These are phyloP conservation scores for Lucinisca nassula DNA, from an alignment of 2,888 invertebrate genomes.

Conservation along the genomic window DNA sequence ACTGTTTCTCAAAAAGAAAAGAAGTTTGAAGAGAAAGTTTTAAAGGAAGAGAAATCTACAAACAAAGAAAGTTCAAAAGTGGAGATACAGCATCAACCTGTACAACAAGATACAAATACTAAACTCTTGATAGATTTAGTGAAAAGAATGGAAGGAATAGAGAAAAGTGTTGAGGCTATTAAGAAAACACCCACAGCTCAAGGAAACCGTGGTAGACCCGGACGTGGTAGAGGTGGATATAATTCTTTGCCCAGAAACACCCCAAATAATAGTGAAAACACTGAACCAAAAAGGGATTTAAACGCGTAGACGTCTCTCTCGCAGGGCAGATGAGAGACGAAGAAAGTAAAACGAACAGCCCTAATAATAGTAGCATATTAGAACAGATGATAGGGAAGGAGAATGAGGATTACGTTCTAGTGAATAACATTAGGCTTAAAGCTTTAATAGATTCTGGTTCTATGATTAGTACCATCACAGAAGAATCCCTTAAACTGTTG, in stretches of 20 bases:
- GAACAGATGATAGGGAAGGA: background rate
- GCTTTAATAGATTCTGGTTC: constrained; percentile 24
- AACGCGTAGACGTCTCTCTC: background rate
- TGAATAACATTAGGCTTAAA: background rate
- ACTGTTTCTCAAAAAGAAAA: too few species aligned
- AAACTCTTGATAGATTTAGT: background rate
- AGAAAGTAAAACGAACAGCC: background rate
- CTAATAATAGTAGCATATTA: background rate
- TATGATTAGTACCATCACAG: constrained; percentile 4
- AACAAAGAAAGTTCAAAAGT: too few species aligned
- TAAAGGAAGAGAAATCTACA: too few species aligned
- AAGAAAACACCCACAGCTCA: too few species aligned
- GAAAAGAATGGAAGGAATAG: background rate
- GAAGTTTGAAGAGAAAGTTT: too few species aligned
- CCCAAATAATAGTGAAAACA: background rate
- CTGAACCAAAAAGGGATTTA: background rate
- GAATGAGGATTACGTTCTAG: background rate
- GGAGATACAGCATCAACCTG: background rate
- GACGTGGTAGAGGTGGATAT: too few species aligned
- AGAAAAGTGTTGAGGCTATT: background rate
- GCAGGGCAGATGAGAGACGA: background rate
- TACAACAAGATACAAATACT: background rate
- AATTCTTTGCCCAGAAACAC: too few species aligned
- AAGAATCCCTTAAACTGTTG: background rate
- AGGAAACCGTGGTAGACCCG: too few species aligned